Evolutionary conservation across 92 coral and sea anemone genomes (phyloP).

Genomic region (Siderastrea radians): DNA sequence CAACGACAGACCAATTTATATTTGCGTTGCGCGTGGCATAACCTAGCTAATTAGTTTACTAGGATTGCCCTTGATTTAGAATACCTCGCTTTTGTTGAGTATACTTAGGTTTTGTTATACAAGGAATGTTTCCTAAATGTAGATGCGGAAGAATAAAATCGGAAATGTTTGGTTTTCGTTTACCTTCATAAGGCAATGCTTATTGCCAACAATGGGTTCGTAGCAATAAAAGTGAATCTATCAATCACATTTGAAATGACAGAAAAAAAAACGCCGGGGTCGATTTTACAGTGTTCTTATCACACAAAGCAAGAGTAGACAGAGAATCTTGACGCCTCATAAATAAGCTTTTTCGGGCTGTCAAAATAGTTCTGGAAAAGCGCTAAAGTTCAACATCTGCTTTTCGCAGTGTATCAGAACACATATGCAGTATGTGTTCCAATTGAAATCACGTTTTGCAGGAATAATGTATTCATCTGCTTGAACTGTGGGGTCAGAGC

Average conservation of each 20-base stretch:
- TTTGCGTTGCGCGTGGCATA: background rate
- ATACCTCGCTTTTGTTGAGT: background rate
- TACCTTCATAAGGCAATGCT: background rate
- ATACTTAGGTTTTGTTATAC: background rate
- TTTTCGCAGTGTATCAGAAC: background rate
- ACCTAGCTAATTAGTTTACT: constrained; percentile 4
- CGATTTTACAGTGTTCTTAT: background rate
- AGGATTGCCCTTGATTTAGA: background rate
- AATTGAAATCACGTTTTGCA: background rate
- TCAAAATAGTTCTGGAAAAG: constrained; percentile 6
- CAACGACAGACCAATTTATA: constrained; percentile 22
- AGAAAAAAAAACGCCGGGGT: constrained; percentile 1
- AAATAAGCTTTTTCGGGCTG: constrained; percentile 12
- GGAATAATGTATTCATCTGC: background rate
- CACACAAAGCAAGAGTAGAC: background rate
- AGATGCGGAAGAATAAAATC: background rate
- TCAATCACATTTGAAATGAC: background rate
- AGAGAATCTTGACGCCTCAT: constrained; percentile 8
- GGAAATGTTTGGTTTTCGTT: constrained; percentile 26
- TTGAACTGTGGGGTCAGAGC: constrained; percentile 21
- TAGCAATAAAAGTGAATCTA: background rate
- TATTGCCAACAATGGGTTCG: background rate
- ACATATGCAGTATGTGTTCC: background rate
- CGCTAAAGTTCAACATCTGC: constrained; percentile 9
- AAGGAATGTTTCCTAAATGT: constrained; percentile 21